Evolutionary conservation across 2,797 vertebrate species (phyloP).

Genomic region (Hoplostethus mediterraneus): DNA sequence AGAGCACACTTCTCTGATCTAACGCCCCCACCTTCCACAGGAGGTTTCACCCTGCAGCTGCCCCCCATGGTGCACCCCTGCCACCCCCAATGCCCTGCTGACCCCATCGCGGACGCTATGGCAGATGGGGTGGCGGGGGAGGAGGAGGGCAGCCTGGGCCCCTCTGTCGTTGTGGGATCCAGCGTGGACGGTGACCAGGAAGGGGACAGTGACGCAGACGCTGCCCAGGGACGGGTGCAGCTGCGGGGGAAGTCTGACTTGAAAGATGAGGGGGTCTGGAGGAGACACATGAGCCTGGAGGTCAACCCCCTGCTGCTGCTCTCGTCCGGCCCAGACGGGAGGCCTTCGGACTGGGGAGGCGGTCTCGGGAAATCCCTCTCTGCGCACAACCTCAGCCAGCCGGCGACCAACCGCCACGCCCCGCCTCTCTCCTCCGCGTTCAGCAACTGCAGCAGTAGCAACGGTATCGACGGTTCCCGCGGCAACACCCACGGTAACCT

Average conservation of each 20-base stretch:
- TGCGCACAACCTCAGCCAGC: conserved; percentile 92
- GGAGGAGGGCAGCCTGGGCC: conserved; percentile 54
- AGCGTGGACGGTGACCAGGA: conserved; percentile 55
- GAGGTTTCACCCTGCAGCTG: conserved; percentile 90
- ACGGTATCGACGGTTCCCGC: conserved; percentile 73
- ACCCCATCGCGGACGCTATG: conserved; percentile 83
- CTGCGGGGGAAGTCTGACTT: conserved; percentile 76
- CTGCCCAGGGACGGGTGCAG: conserved; percentile 60
- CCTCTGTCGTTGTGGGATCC: conserved; percentile 67
- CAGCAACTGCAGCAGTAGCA: conserved; percentile 76
- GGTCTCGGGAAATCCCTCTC: conserved; percentile 93
- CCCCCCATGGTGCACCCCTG: conserved; percentile 87
- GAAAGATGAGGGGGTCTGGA: conserved; percentile 88
- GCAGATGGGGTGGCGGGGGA: conserved; percentile 46
- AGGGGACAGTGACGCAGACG: conserved; percentile 45
- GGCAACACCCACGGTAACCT: conserved; percentile 53
- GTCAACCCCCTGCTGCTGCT: conserved; percentile 89
- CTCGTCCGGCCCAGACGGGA: conserved; percentile 66
- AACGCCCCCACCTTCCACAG: conserved; percentile 79
- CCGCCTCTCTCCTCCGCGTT: conserved; percentile 66
- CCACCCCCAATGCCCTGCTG: conserved; percentile 82
- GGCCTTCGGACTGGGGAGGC: conserved; percentile 83
- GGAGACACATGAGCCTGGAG: conserved; percentile 91
- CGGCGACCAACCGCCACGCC: conserved; percentile 69
- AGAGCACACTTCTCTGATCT: conserved; percentile 80